A percentile compares a stretch with the other conserved stretches of the same genome.
phyloP scores from a whole-genome alignment of 2,797 vertebrate genomes.

The Loriculus beryllinus region DNA sequence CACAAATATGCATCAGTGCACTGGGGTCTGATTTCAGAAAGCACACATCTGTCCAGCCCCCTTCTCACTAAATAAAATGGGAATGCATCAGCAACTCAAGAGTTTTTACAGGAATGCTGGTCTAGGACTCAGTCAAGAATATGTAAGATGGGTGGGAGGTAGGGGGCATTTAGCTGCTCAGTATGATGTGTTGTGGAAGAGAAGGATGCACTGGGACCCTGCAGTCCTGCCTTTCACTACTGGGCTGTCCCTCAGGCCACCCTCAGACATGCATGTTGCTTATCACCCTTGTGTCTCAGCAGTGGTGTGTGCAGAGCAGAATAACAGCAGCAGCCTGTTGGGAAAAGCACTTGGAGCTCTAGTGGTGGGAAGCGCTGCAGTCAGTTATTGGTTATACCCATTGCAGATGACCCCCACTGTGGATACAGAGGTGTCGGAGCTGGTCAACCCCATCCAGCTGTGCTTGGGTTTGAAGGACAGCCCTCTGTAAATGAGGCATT shows the following conservation, averaged over 20 bases:
- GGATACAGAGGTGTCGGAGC: neutral
- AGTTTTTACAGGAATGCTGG: neutral
- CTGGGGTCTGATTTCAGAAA: neutral
- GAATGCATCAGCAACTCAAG: neutral
- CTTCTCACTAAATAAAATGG: neutral
- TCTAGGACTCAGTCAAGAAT: neutral
- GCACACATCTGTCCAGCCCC: neutral
- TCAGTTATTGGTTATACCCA: neutral
- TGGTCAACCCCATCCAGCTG: neutral
- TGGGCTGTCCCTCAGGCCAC: neutral
- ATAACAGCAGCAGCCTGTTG: neutral
- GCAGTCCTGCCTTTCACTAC: neutral
- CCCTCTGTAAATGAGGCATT: neutral
- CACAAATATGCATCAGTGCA: neutral
- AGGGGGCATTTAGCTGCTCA: neutral
- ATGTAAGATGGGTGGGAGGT: neutral
- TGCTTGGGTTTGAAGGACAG: neutral
- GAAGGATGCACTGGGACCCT: neutral
- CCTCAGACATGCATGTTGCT: neutral
- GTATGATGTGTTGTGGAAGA: neutral
- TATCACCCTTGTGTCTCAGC: neutral
- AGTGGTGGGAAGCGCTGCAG: neutral
- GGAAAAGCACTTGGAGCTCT: neutral
- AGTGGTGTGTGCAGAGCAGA: neutral
- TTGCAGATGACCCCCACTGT: accelerated